Conservation (phyloP, 1,140 invertebrate species). For the Drosophila biarmipes region DNA sequence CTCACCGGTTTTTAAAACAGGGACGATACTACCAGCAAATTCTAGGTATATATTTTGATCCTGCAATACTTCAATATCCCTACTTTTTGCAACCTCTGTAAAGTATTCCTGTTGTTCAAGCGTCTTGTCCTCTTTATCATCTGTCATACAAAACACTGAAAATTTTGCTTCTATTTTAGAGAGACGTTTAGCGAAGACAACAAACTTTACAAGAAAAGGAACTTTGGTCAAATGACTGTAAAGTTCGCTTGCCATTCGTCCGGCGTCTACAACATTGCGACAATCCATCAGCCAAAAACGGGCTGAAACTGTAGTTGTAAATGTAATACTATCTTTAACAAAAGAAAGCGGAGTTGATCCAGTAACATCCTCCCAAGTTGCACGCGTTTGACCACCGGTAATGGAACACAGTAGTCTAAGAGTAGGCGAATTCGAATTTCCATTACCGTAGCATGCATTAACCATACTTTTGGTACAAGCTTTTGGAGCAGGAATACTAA, state of each 20-base stretch:
- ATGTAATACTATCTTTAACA: constrained; percentile 99
- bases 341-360: constrained; percentile 98
- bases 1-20: constrained; percentile 98
- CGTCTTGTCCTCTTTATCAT: constrained; percentile 99
- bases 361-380: constrained; percentile 99
- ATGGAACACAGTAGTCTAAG: constrained; percentile 98
- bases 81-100: constrained; percentile 97
- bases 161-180: constrained; percentile 96
- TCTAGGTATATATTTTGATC: constrained; percentile 97
- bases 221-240: constrained; percentile 96
- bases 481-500: constrained; percentile 98
- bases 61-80: constrained; percentile 98
- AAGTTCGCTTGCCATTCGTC: constrained; percentile 99
- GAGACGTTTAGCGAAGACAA: constrained; percentile 98
- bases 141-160: constrained; percentile 99
- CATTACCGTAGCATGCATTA: constrained; percentile 92
- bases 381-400: constrained; percentile 97
- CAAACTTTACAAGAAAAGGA: constrained; percentile 98
- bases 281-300: constrained; percentile 99
- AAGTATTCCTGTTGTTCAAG: constrained; percentile 98
- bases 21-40: constrained; percentile 98
- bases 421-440: constrained; percentile 89
- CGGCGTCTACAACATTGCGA: constrained; percentile 96
- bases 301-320: constrained; percentile 99
- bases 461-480: constrained; percentile 98